Evolutionary conservation across 2,113 vertebrate genomes (phyloP).

Genomic region (human): GRCh38 chr5:146176501-146177000

Average conservation of each 20-base stretch:
- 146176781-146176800: conserved; percentile 35
- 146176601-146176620: conserved; percentile 21
- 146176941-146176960: conserved; percentile 10
- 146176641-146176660: not conserved
- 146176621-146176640: not conserved
- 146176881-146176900: not conserved
- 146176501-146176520: not conserved
- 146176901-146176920: not conserved
- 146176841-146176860: not conserved
- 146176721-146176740: not conserved
- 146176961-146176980: conserved; percentile 7
- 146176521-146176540: not conserved
- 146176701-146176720: not conserved
- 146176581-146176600: not conserved
- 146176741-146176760: not conserved
- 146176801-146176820: not conserved
- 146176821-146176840: no score
- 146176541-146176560: not conserved
- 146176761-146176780: not conserved
- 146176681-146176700: not conserved
- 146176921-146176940: conserved; percentile 10
- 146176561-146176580: not conserved
- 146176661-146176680: not conserved
- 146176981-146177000: no score
- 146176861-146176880: conserved; percentile 1